A percentile compares a stretch with the other conserved stretches of the same genome.
Evolutionary conservation across 2,888 invertebrate species (phyloP).

Genomic region (Drosophila lacicola): DNA sequence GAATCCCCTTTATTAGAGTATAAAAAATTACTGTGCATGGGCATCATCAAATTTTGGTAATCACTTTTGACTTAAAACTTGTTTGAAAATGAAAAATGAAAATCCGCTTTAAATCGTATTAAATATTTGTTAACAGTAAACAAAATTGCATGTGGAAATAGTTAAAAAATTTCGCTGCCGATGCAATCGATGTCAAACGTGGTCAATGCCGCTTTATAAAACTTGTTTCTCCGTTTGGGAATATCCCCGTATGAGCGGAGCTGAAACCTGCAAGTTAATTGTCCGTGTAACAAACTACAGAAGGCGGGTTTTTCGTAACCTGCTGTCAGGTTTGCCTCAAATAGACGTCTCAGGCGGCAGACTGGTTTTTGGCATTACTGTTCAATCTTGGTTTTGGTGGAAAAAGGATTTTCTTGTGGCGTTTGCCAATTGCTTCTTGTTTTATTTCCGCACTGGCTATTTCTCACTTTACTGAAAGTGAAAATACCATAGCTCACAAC

Average conservation of each 20-base stretch:
- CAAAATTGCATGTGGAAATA: constrained; percentile 69
- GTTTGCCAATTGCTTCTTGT: constrained; percentile 68
- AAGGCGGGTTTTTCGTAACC: constrained; percentile 43
- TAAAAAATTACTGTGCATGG: constrained; percentile 58
- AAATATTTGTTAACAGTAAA: constrained; percentile 70
- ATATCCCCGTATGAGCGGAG: constrained; percentile 44
- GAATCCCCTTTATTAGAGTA: constrained; percentile 1
- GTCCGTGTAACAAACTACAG: constrained; percentile 50
- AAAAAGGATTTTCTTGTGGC: constrained; percentile 68
- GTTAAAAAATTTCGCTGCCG: constrained; percentile 63
- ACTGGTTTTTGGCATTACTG: constrained; percentile 48
- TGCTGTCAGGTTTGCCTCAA: constrained; percentile 55
- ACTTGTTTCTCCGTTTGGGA: constrained; percentile 61
- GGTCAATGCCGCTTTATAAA: constrained; percentile 61
- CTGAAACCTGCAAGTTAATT: constrained; percentile 50
- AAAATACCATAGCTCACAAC: constrained; percentile 50
- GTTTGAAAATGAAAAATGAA: constrained; percentile 38
- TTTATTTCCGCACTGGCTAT: constrained; percentile 76
- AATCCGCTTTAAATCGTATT: constrained; percentile 65
- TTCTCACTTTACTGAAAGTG: constrained; percentile 65
- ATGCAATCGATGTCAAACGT: constrained; percentile 75
- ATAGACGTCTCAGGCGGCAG: constrained; percentile 36
- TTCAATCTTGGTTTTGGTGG: constrained; percentile 55
- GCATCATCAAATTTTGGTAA: constrained; percentile 3
- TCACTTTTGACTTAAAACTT: constrained; percentile 20